Evolutionary conservation across 2,113 vertebrate genomes (phyloP), one percentile per base, ranked within the genome.

Genomic region (Phaethon lepturus): DNA sequence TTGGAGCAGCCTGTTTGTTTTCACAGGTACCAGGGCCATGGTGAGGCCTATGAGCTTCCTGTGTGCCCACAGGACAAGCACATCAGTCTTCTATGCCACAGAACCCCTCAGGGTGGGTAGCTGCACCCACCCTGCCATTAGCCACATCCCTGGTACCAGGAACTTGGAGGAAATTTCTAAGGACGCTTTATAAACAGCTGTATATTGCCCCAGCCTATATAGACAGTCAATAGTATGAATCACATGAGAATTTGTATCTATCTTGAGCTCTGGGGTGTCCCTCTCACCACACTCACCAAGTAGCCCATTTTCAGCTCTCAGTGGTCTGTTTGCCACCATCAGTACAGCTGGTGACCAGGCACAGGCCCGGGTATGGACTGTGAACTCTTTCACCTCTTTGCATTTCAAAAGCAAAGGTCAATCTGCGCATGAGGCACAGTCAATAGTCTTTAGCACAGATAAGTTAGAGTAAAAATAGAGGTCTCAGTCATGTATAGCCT

Each of bases 41-140:
- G 1, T 3, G 16, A 56, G 15, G 4, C 25, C 22, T 3, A 1
- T 1, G 13, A 73, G 6, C 38, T 84, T 84, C 77, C 28, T 23
- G 2, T 1, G 25, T 0, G 0, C 13, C 11, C 35, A 10, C 24
- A 59, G 38, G 20, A 47, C 13, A 47, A 62, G 56, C 9, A 22
- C 16, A 26, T 31, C 13, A 4, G 13, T 53, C 42, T 22, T 69
- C 63, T 26, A 5, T 0, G 0, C 13, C 40, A 42, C 17, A 52
- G 17, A 17, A 31, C 3, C 7, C 16, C 35, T 55, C 6, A 56
- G 47, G 12, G 35, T 28, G 28, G 17, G 60, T 1, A 1, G 17
- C 38, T 67, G 49, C 47, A 66, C 8, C 28, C 25, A 8, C 17
- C 23, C 29, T 2, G 4, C 8, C 45, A 38, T 19, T 31, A 29